phyloP scores from a whole-genome alignment of 2,113 vertebrate genomes.

The Patagioenas fasciata region DNA sequence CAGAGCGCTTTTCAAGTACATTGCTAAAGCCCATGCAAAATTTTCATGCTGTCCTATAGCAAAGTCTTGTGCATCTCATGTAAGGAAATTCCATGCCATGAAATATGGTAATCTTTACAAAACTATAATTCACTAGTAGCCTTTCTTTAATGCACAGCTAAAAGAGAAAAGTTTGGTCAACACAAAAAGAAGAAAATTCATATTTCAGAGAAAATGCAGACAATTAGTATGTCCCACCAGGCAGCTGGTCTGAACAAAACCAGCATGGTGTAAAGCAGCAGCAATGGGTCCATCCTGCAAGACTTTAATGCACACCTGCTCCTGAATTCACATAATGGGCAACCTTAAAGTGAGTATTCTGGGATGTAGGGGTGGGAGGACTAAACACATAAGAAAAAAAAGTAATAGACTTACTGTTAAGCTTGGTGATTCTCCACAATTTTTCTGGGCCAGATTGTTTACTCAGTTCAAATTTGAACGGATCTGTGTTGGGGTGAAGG shows the following conservation, averaged over 20 bases:
- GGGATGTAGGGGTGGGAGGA: background rate
- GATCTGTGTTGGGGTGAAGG: conserved; percentile 89
- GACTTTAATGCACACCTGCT: background rate
- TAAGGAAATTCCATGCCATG: background rate
- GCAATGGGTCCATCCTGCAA: background rate
- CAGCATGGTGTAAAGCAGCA: background rate
- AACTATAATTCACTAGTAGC: background rate
- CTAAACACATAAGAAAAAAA: background rate
- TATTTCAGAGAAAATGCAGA: background rate
- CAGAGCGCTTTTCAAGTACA: background rate
- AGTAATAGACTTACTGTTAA: conserved; percentile 87
- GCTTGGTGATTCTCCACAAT: conserved; percentile 89
- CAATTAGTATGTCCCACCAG: background rate
- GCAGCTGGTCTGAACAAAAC: background rate
- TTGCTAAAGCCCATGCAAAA: background rate
- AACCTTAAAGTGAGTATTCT: background rate
- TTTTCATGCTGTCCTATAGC: background rate
- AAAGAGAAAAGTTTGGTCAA: background rate
- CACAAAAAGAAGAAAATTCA: background rate
- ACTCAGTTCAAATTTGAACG: conserved; percentile 93
- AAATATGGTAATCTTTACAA: background rate
- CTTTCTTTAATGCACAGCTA: background rate
- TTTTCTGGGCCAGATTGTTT: conserved; percentile 89
- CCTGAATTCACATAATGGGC: background rate
- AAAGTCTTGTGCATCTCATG: background rate